Base-by-base conservation (phyloP, 2,888 invertebrate species). In the Exephanes ischioxanthus region DNA sequence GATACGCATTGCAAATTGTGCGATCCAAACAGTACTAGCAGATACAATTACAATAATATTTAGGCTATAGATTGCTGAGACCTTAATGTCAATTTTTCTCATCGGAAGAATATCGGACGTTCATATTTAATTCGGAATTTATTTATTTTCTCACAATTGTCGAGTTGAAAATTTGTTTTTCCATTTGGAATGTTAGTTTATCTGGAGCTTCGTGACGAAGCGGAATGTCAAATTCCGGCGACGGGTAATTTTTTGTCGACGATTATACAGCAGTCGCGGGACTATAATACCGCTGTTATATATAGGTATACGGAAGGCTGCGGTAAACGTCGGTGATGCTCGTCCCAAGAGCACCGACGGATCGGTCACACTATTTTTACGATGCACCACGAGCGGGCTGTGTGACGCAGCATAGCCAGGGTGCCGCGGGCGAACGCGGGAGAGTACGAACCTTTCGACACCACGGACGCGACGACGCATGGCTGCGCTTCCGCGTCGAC, bases 301-400 rank as follows among this genome's bases (percentile, higher is more conserved):
- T 63, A 71, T 37, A 30, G 51, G 7, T 63, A 37, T 53, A 19
- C 41, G 45, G n/a, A 33, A 67, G 66, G 71, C 37, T 51, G 83
- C 30, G 45, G 83, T 70, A 51, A 33, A 61, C 79, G 79, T 48
- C 55, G 71, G 61, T 67, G 70, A 51, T 67, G 71, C 70, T 82
- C 72, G 53, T 76, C 70, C 82, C 51, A 71, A 55, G 72, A 81
- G 55, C 66, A 55, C 26, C 66, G 48, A 72, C 67, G 66, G 73
- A 75, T 83, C 83, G 80, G 85, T 75, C 76, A 58, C 70, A 83
- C 85, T 86, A 86, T 86, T 86, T 86, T 86, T 86, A 86, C 80
- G 76, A 80, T 83, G 66, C 33, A 37, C 45, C 67, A 55, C 53
- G 61, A 67, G 58, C 48, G 61, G 51, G 3, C 30, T 14, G 55